Evolutionary conservation across 2,113 vertebrate species (phyloP), one percentile per base, ranked within the genome.

Genomic region (Poecilia latipinna): DNA sequence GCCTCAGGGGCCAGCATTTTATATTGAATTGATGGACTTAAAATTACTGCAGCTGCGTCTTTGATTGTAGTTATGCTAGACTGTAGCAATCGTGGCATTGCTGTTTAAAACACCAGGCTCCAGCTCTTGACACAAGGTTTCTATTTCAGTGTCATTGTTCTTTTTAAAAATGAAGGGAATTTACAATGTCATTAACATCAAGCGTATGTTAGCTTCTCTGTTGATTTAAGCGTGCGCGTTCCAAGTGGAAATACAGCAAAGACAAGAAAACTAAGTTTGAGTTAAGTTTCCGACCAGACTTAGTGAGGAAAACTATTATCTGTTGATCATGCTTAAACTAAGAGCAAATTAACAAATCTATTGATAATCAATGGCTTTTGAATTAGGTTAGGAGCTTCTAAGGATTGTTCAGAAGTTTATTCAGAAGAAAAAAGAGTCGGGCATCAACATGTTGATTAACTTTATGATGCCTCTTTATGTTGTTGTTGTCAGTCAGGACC

Each of bases 151-250:
- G 86, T 79, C 83, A 76, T 32, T 73, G 64, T 73, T 4, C 65
- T 70, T 15, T 37, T 77, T 39, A 60, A 82, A 81, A 83, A 74
- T 67, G 42, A 39, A 75, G 82, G 73, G 78, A n/a, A 57, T 89
- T 80, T 86, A 78, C 68, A 87, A 78, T 73, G 65, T 80, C 85
- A 88, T 89, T 76, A 90, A 35, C 76, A 90, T 85, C 86, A 91
- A 89, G 89, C 65, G 77, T 57, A 66, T 8, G 61, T 69, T 64
- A 64, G 51, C 70, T 79, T 80, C 86, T 87, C 24, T n/a, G 51
- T 10, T 77, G 73, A 85, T 82, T 79, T 82, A 12, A 67, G 67
- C 44, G n/a, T 37, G 32, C 44, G 72, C 76, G 76, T 72, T 37
- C 39, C 62, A 79, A 61, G 62, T 85, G 68, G 28, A 82, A 78